Conservation (phyloP, 1,140 invertebrate species). For the Eciton burchellii region DNA sequence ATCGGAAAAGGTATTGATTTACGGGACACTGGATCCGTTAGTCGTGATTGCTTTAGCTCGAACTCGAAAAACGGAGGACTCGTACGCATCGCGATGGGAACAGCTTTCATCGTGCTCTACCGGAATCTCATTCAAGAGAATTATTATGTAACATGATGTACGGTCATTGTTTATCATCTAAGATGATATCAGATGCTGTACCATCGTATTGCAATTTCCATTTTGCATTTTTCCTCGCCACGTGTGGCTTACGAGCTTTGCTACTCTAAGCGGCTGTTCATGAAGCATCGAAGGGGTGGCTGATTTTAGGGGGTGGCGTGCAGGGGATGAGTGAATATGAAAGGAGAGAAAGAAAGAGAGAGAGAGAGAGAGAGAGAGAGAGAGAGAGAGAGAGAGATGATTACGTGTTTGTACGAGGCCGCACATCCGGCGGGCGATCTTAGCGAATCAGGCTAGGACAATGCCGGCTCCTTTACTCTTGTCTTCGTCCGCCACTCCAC, state of each 20-base stretch:
- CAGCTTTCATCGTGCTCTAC: background rate
- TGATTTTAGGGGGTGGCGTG: conserved; percentile 28
- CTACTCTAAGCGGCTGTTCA: conserved; percentile 70
- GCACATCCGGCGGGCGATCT: conserved; percentile 70
- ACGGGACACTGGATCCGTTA: background rate
- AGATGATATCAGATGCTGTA: too few relatives aligned
- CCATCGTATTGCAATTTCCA: background rate
- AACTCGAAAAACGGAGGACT: conserved; percentile 10
- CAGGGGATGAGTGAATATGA: too few relatives aligned
- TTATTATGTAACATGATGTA: background rate
- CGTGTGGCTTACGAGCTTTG: background rate
- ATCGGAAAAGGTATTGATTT: conserved; percentile 42
- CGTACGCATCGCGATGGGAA: background rate
- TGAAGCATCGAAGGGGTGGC: conserved; percentile 55
- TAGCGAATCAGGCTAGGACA: conserved; percentile 74
- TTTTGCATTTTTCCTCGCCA: background rate
- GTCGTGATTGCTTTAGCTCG: conserved; percentile 12
- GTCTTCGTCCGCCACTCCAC: conserved; percentile 11
- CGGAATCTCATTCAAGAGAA: background rate
- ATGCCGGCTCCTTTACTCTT: conserved; percentile 71
- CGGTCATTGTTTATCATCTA: too few relatives aligned
- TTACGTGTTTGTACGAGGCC: conserved; percentile 67
- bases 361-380: conserved; percentile 2
- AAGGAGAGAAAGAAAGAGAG: conserved; percentile 7
- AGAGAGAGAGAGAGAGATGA: conserved; percentile 32